Percentiles rank a stretch among this genome's conserved stretches.
These are phyloP conservation scores for Brachystomella parvula DNA, from an alignment of 1,140 invertebrate genomes.

Conservation along the genomic window DNA sequence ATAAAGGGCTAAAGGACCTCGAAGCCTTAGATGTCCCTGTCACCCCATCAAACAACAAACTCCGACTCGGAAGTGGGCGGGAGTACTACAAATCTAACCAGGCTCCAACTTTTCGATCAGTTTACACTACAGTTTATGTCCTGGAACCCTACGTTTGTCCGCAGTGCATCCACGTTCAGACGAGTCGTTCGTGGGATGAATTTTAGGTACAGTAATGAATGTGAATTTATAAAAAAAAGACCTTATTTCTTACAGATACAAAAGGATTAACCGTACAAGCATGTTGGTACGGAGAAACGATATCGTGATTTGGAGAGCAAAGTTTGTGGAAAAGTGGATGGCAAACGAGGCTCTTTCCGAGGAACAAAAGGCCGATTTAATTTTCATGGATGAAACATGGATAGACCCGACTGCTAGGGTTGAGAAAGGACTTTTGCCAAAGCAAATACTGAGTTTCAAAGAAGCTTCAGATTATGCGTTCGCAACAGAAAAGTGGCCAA, in stretches of 20 bases:
- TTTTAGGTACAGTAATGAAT: too few relatives aligned
- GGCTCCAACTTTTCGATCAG: background rate
- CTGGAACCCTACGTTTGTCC: background rate
- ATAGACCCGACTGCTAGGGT: background rate
- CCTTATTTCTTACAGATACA: background rate
- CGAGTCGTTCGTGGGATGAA: background rate
- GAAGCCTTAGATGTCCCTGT: too few relatives aligned
- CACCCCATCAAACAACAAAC: background rate
- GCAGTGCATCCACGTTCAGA: background rate
- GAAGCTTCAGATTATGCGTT: background rate
- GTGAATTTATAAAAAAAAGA: too few relatives aligned
- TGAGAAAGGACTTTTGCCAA: background rate
- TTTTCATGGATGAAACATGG: slow-evolving; percentile 9
- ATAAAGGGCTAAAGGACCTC: background rate
- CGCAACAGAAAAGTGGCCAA: background rate
- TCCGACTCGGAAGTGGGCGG: background rate
- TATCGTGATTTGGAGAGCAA: background rate
- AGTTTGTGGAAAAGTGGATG: background rate
- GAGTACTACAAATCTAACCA: background rate
- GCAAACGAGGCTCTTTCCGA: background rate
- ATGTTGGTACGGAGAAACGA: background rate
- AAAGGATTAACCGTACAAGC: background rate
- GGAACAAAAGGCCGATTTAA: background rate
- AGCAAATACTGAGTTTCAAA: background rate
- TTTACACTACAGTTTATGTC: background rate